Conservation (phyloP, 2,888 invertebrate species). For the Dichetophora obliterata region DNA sequence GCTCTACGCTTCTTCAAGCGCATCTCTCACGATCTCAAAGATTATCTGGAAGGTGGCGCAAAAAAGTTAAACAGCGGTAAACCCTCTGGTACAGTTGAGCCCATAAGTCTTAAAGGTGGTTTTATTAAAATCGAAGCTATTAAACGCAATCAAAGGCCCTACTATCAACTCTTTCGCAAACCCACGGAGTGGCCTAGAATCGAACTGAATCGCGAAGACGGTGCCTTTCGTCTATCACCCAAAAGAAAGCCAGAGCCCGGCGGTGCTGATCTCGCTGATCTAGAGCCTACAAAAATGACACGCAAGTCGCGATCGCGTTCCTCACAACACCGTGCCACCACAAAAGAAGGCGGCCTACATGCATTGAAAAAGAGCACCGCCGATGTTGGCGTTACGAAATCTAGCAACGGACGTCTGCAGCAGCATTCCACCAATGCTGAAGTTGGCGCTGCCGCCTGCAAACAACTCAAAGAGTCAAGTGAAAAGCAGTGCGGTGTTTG, state of each 20-base stretch:
- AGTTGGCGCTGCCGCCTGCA: conserved; percentile 41
- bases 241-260: conserved; percentile 49
- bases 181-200: conserved; percentile 68
- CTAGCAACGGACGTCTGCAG: conserved; percentile 31
- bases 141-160: conserved; percentile 65
- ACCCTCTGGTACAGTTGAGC: conserved; percentile 63
- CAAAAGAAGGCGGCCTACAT: conserved; percentile 38
- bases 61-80: conserved; percentile 25
- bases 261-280: too few species aligned
- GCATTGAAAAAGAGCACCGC: conserved; percentile 47
- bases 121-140: conserved; percentile 79
- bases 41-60: conserved; percentile 53
- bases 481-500: conserved; percentile 78
- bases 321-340: conserved; percentile 52
- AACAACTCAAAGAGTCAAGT: conserved; percentile 60
- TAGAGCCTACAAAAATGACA: conserved; percentile 60
- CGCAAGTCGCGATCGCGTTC: conserved; percentile 66
- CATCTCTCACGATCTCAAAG: conserved; percentile 69
- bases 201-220: conserved; percentile 64
- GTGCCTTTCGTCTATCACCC: conserved; percentile 63
- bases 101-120: conserved; percentile 76
- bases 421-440: conserved; percentile 30
- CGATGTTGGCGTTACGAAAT: conserved; percentile 44
- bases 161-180: conserved; percentile 66
- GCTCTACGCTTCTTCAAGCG: conserved; percentile 78